phyloP scores from a whole-genome alignment of 2,888 invertebrate genomes.

The Tiphia femorata region DNA sequence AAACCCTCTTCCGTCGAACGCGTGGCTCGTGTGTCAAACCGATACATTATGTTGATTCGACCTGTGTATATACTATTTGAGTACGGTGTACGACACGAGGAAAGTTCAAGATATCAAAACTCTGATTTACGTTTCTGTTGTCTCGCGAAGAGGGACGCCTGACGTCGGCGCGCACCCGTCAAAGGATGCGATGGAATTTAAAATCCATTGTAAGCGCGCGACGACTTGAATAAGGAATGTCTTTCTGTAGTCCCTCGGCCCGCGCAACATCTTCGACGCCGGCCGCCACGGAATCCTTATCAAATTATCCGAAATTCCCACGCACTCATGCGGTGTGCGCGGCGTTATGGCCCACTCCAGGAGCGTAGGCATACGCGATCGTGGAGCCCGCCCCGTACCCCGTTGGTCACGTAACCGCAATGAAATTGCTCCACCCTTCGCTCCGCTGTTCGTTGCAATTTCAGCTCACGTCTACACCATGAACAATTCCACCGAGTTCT shows the following conservation, averaged over 20 bases:
- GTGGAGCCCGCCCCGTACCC: slow-evolving; percentile 15
- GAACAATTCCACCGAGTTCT: slow-evolving; percentile 31
- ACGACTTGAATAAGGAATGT: slow-evolving; percentile 41
- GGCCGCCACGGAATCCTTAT: slow-evolving; percentile 39
- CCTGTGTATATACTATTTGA: not conserved
- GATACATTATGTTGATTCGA: not conserved
- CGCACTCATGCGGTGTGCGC: too few relatives aligned
- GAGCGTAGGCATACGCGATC: slow-evolving; percentile 21
- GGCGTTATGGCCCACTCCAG: too few relatives aligned
- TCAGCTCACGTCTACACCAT: slow-evolving; percentile 39
- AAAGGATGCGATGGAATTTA: slow-evolving; percentile 39
- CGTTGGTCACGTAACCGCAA: slow-evolving; percentile 44
- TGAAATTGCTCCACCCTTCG: slow-evolving; percentile 47
- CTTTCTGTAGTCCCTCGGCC: slow-evolving; percentile 10
- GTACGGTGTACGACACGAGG: slow-evolving; percentile 19
- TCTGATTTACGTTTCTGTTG: too few relatives aligned
- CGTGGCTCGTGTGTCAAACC: not conserved
- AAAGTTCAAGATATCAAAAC: slow-evolving; percentile 31
- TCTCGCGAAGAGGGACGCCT: too few relatives aligned
- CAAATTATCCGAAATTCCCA: slow-evolving; percentile 48
- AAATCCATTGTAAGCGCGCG: slow-evolving; percentile 31
- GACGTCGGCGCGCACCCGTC: slow-evolving; percentile 30
- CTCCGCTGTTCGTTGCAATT: slow-evolving; percentile 30
- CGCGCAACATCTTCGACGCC: slow-evolving; percentile 29
- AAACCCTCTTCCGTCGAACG: too few relatives aligned